phyloP scores from a whole-genome alignment of 2,797 vertebrate genomes.

The Octomys mimax region DNA sequence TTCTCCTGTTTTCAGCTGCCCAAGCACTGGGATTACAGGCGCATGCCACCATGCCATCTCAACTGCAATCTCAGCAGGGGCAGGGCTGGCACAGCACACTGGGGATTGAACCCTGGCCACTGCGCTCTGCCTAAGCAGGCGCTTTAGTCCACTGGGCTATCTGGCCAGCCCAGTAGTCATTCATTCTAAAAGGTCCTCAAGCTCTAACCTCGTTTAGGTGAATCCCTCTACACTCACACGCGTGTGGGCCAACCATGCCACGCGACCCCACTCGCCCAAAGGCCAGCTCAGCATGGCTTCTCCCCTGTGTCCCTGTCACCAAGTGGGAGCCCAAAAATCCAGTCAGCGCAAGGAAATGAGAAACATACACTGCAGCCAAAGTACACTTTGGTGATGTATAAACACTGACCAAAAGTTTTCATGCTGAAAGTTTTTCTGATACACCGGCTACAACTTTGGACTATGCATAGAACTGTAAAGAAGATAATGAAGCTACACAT shows the following conservation, averaged over 20 bases:
- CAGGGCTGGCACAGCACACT: too few relatives aligned
- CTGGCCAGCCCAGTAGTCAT: background rate
- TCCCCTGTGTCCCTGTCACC: background rate
- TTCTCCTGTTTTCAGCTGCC: too few relatives aligned
- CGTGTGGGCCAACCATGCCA: background rate
- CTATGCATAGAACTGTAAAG: slow-evolving; percentile 54
- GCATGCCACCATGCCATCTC: too few relatives aligned
- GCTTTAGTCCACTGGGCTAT: too few relatives aligned
- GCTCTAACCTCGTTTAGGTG: background rate
- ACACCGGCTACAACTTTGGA: background rate
- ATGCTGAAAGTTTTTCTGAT: background rate
- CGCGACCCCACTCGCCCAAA: background rate
- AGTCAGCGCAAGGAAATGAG: background rate
- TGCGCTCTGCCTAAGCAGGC: too few relatives aligned
- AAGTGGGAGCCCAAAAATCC: slow-evolving; percentile 5
- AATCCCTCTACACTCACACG: background rate
- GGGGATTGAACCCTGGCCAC: too few relatives aligned
- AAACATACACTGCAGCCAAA: background rate
- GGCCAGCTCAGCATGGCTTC: background rate
- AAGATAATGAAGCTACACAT: background rate
- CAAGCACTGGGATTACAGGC: too few relatives aligned
- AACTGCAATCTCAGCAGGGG: too few relatives aligned
- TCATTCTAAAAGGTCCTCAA: background rate
- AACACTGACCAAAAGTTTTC: background rate
- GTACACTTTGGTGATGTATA: background rate